These are phyloP conservation scores for Monomorium pharaonis DNA, from an alignment of 1,140 invertebrate genomes.

Conservation along the genomic window DNA sequence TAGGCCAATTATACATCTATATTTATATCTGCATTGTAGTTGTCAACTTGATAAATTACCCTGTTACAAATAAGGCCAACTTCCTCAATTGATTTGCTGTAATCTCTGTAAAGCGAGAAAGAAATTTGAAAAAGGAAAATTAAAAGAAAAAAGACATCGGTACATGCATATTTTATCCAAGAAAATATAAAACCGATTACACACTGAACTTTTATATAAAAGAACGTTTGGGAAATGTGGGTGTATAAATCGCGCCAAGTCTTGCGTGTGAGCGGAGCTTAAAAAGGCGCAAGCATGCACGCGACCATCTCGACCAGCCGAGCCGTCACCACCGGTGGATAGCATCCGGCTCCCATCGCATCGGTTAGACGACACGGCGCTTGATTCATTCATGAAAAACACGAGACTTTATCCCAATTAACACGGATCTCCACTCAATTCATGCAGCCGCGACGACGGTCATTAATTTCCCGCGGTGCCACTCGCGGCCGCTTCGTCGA, in stretches of 20 bases:
- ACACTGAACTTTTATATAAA: not conserved
- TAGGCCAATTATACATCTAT: no score
- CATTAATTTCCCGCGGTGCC: conserved; percentile 71
- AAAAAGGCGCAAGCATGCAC: conserved; percentile 8
- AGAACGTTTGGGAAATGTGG: not conserved
- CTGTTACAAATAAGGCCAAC: not conserved
- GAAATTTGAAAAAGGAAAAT: not conserved
- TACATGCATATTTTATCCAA: not conserved
- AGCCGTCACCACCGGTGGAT: conserved; percentile 31
- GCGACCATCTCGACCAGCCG: conserved; percentile 29
- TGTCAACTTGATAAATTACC: not conserved
- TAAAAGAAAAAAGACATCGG: not conserved
- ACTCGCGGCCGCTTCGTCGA: conserved; percentile 45
- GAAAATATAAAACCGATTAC: not conserved
- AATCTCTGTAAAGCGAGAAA: not conserved
- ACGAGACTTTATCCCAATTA: conserved; percentile 78
- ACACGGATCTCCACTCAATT: conserved; percentile 77
- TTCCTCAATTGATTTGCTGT: no score
- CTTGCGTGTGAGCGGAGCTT: conserved; percentile 22
- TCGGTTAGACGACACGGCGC: conserved; percentile 65
- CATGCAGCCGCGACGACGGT: conserved; percentile 55
- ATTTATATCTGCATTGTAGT: not conserved
- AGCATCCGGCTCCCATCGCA: conserved; percentile 44
- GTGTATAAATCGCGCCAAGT: not conserved
- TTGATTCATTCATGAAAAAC: conserved; percentile 80